Evolutionary conservation across 1,140 invertebrate species (phyloP).

Genomic region (Melitaea cinxia): DNA sequence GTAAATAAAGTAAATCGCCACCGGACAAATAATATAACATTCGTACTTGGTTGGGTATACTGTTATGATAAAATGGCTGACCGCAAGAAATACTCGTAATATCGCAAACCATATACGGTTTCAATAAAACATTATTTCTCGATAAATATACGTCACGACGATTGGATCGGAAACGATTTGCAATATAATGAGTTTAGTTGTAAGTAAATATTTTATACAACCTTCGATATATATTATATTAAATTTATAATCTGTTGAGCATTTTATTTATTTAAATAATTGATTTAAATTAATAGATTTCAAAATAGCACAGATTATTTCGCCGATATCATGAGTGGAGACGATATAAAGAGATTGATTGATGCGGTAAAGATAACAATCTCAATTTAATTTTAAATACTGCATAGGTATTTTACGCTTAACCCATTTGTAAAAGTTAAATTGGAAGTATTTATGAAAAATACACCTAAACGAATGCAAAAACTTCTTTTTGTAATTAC

Average conservation of each 20-base stretch:
- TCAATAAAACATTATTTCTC: constrained; percentile 20
- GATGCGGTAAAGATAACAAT: too few relatives aligned
- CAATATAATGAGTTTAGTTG: neutral
- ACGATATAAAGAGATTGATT: too few relatives aligned
- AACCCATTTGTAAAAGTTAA: too few relatives aligned
- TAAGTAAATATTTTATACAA: neutral
- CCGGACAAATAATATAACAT: neutral
- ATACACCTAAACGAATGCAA: too few relatives aligned
- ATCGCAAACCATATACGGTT: constrained; percentile 5
- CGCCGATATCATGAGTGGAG: too few relatives aligned
- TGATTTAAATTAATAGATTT: too few relatives aligned
- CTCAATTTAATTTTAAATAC: too few relatives aligned
- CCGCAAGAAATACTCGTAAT: neutral
- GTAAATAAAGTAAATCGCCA: neutral
- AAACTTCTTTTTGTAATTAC: too few relatives aligned
- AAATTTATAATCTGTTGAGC: neutral
- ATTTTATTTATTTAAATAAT: too few relatives aligned
- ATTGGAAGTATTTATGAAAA: too few relatives aligned
- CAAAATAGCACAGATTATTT: too few relatives aligned
- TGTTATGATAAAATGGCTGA: neutral
- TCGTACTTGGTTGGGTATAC: constrained; percentile 2
- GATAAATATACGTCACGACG: constrained; percentile 22
- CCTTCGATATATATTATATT: neutral
- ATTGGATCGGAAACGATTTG: constrained; percentile 15
- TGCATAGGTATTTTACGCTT: too few relatives aligned